phyloP scores from a whole-genome alignment of 2,113 vertebrate genomes.

The Vimba vimba region DNA sequence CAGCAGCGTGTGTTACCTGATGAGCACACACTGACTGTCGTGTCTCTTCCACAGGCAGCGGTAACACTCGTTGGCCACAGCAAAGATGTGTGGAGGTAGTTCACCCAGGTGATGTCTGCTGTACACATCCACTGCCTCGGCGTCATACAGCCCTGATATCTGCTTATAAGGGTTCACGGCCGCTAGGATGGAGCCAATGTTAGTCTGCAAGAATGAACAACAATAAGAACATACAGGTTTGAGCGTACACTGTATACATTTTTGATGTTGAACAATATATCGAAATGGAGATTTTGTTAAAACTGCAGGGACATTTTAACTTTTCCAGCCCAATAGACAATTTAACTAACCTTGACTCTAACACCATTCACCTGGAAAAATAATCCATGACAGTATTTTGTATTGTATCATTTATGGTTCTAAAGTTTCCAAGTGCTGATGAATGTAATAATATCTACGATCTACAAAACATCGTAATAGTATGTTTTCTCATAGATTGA shows the following conservation, averaged over 20 bases:
- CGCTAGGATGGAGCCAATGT: conserved; percentile 90
- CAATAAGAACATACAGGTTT: no score
- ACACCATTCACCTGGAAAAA: neutral
- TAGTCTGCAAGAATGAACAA: conserved; percentile 75
- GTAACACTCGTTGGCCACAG: conserved; percentile 92
- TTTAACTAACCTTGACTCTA: no score
- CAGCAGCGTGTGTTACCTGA: conserved; percentile 76
- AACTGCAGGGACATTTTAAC: no score
- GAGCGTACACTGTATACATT: neutral
- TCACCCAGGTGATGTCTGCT: conserved; percentile 88
- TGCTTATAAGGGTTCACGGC: conserved; percentile 90
- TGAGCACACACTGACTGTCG: conserved; percentile 94
- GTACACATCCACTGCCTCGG: conserved; percentile 81
- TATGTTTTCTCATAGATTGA: neutral
- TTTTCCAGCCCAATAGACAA: no score
- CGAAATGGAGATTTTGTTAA: no score
- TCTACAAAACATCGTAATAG: neutral
- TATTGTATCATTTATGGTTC: neutral
- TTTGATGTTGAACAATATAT: neutral
- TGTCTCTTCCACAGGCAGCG: conserved; percentile 92
- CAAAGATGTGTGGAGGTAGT: conserved; percentile 92
- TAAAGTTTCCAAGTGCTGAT: neutral
- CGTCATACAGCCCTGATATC: conserved; percentile 82
- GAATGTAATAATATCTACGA: neutral
- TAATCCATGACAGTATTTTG: neutral